phyloP scores from a whole-genome alignment of 2,113 vertebrate genomes.

The Aix galericulata region DNA sequence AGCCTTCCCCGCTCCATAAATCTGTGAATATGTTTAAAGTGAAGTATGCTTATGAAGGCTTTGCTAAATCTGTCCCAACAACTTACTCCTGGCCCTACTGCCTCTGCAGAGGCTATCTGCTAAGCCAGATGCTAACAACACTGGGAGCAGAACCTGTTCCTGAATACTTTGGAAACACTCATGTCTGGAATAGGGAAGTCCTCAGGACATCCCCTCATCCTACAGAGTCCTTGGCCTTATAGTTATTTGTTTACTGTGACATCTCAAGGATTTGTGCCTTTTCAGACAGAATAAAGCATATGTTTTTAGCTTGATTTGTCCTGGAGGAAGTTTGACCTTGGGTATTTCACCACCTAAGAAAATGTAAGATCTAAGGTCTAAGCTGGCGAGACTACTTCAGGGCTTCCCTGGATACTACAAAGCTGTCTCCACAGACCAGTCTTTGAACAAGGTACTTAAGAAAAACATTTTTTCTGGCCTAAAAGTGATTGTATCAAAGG shows the following conservation, averaged over 20 bases:
- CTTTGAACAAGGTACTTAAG: background rate
- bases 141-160: background rate
- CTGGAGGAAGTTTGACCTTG: background rate
- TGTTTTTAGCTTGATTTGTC: background rate
- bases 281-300: background rate
- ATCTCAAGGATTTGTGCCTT: background rate
- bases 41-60: background rate
- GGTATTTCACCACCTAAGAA: background rate
- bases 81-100: background rate
- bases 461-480: background rate
- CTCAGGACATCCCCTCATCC: background rate
- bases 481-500: background rate
- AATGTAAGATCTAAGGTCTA: background rate
- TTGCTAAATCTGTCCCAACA: background rate
- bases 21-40: background rate
- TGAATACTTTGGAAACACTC: background rate
- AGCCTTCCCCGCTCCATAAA: background rate
- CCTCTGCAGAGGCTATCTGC: background rate
- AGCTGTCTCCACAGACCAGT: background rate
- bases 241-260: background rate
- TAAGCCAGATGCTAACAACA: background rate
- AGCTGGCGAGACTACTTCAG: background rate
- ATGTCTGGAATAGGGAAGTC: background rate
- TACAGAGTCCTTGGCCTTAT: background rate
- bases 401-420: background rate